Evolutionary conservation across 2,888 invertebrate species (phyloP).

Genomic region (Drosophila meridionalis): DNA sequence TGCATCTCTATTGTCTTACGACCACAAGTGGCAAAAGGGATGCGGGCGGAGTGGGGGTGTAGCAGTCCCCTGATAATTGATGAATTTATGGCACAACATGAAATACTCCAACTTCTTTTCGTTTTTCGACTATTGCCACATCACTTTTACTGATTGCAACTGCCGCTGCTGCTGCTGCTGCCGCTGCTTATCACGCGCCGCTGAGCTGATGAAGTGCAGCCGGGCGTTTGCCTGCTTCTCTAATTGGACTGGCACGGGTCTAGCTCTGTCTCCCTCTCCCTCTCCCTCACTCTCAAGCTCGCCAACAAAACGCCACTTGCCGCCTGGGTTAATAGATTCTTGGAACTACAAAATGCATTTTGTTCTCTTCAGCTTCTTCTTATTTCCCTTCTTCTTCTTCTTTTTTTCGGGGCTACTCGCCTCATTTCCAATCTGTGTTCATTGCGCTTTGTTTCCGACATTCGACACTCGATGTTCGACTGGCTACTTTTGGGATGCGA

Average conservation of each 20-base stretch:
- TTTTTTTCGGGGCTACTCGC: constrained; percentile 24
- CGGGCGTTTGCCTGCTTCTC: constrained; percentile 32
- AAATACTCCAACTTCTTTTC: constrained; percentile 19
- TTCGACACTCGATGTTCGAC: constrained; percentile 30
- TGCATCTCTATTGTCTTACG: constrained; percentile 47
- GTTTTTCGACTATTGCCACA: constrained; percentile 35
- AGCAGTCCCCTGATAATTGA: constrained; percentile 57
- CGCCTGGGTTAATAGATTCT: constrained; percentile 50
- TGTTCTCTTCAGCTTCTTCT: neutral
- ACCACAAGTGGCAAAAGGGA: neutral
- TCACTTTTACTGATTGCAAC: constrained; percentile 54
- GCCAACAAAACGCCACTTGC: constrained; percentile 24
- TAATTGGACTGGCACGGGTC: constrained; percentile 50
- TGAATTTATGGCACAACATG: constrained; percentile 62
- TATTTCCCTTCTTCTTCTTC: neutral
- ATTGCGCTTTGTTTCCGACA: constrained; percentile 36
- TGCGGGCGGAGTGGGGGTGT: neutral
- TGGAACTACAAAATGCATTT: constrained; percentile 46
- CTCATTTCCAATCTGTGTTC: constrained; percentile 48
- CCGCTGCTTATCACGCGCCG: constrained; percentile 40
- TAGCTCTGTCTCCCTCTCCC: neutral
- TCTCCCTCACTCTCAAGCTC: neutral
- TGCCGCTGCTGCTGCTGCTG: constrained; percentile 24
- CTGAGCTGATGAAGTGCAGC: constrained; percentile 51
- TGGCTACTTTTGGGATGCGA: constrained; percentile 17